Evolutionary conservation across 2,113 vertebrate genomes (phyloP), one percentile per base, ranked within the genome.

Genomic region (Cricetomys ansorgei): DNA sequence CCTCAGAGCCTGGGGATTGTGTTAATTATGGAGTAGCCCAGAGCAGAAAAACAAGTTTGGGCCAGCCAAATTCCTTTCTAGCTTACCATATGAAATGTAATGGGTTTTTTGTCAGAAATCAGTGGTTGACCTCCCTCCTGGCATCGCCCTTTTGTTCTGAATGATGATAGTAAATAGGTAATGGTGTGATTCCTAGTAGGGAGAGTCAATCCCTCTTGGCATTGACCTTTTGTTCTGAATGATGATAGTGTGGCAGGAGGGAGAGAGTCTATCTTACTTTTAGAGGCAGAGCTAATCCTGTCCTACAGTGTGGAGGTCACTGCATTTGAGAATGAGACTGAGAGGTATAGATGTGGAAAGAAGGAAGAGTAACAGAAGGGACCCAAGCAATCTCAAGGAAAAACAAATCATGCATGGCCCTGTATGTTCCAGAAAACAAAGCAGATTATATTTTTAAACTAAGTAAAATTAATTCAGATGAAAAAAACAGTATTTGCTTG

Each of bases 71-170:
- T 95, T 96, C 87, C 62, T 92, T 96, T 77, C 81, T 40, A 96
- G 77, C 7, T 88, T 96, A 93, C 67, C 29, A 93, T 91, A 40
- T 89, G 50, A 96, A 95, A 96, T 96, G 27, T 91, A 94, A 95
- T 96, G 16, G 6, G 19, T 83, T 43, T 83, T 97, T 95, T 96
- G 50, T 91, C 59, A 96, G 89, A 96, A 92, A 91, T 84, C 34
- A 89, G 37, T 81, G 90, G 48, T 59, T 96, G 89, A 83, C 55
- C 70, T 96, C 84, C 31, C 12, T 97, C 59, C 67, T 91, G 79
- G 64, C 90, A 88, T 67, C 23, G 59, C 72, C 43, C 69, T 84
- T 87, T 67, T 92, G 29, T 27, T 90, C 77, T 95, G 81, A 96
- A 77, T 91, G 53, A 85, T 90, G 75, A 88, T 27, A n/a, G 21